A percentile compares a stretch with the other conserved stretches of the same genome.
phyloP scores from a whole-genome alignment of 2,113 vertebrate genomes.

The Sylvia atricapilla region DNA sequence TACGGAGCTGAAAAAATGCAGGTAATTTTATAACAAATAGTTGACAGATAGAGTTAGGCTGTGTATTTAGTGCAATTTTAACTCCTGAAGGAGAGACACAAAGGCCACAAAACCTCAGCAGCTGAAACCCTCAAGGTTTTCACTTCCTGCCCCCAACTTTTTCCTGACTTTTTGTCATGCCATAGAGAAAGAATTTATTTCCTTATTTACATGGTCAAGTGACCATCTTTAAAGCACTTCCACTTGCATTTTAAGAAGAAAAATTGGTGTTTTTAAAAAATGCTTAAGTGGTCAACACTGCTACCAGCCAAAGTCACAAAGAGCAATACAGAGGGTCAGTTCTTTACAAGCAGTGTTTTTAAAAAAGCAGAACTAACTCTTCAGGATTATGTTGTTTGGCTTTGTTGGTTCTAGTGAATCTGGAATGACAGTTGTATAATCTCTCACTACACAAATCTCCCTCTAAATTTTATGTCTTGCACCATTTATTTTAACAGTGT shows the following conservation, averaged over 20 bases:
- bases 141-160: accelerated
- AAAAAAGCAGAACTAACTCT: not conserved
- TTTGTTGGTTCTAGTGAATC: not conserved
- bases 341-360: accelerated
- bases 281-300: not conserved
- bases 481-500: not conserved
- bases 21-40: not conserved
- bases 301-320: not conserved
- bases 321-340: not conserved
- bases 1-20: accelerated
- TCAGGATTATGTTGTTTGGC: not conserved
- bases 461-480: not conserved
- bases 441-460: not conserved
- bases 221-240: not conserved
- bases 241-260: not conserved
- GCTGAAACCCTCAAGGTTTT: not conserved
- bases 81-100: not conserved
- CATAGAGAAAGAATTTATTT: not conserved
- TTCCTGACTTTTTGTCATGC: not conserved
- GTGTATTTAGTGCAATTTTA: not conserved
- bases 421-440: not conserved
- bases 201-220: not conserved
- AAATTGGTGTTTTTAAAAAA: not conserved
- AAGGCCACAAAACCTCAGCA: not conserved
- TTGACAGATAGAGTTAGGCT: not conserved